Evolutionary conservation across 2,797 vertebrate genomes (phyloP).

Genomic region (Sciurus carolinensis): DNA sequence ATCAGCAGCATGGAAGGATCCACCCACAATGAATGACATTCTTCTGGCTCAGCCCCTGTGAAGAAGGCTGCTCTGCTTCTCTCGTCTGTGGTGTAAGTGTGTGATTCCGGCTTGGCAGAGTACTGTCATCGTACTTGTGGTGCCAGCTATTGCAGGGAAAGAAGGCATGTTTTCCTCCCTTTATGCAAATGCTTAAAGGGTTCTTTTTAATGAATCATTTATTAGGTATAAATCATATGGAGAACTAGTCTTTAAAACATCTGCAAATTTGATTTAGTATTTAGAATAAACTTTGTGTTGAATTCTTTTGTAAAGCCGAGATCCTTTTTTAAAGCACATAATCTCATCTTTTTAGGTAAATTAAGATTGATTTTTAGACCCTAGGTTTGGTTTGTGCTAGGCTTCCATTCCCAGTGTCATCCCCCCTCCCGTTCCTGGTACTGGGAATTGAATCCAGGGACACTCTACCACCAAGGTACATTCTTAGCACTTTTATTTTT

Average conservation of each 20-base stretch:
- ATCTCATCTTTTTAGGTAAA: not conserved
- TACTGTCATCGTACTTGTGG: accelerated
- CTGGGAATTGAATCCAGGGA: too few species aligned
- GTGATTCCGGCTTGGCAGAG: not conserved
- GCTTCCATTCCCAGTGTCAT: not conserved
- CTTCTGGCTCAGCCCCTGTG: not conserved
- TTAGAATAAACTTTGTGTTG: not conserved
- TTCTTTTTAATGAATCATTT: not conserved
- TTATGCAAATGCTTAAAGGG: not conserved
- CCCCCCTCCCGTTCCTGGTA: too few species aligned
- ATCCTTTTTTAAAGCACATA: not conserved
- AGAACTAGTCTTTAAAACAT: not conserved
- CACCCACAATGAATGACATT: too few species aligned
- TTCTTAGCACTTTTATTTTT: too few species aligned
- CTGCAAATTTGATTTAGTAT: not conserved
- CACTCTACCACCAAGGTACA: too few species aligned
- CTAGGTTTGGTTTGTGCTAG: not conserved
- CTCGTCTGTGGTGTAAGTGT: accelerated
- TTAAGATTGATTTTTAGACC: not conserved
- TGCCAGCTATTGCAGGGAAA: too few species aligned
- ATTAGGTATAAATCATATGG: not conserved
- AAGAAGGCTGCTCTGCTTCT: not conserved
- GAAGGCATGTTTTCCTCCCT: not conserved
- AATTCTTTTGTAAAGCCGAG: not conserved
- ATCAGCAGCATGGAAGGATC: too few species aligned